These are phyloP conservation scores for Nebria ingens DNA, from an alignment of 1,140 invertebrate genomes.

Conservation along the genomic window DNA sequence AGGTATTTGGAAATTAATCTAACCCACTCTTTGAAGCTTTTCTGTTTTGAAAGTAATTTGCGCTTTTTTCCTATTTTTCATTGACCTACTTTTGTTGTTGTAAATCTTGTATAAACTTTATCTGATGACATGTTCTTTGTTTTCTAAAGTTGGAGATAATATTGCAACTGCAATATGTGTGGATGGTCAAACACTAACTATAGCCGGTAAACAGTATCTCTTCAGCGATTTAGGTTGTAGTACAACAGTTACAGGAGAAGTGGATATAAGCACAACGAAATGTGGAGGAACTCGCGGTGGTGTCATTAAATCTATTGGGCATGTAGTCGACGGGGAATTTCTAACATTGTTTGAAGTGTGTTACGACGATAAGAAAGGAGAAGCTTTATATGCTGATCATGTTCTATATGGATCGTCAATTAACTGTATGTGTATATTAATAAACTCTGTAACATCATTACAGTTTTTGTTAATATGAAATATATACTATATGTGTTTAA, in stretches of 20 bases:
- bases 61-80: too few relatives aligned
- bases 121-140: too few relatives aligned
- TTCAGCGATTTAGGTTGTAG: conserved; percentile 22
- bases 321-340: conserved; percentile 17
- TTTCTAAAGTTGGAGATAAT: conserved; percentile 13
- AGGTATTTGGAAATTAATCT: too few relatives aligned
- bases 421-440: conserved; percentile 25
- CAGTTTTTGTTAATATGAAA: conserved; percentile 6
- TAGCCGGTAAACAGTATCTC: conserved; percentile 12
- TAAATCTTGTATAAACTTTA: too few relatives aligned
- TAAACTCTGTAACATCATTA: too few relatives aligned
- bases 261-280: conserved; percentile 16
- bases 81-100: too few relatives aligned
- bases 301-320: conserved; percentile 21
- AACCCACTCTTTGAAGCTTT: too few relatives aligned
- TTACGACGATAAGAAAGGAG: conserved; percentile 20
- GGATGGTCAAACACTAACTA: conserved; percentile 16
- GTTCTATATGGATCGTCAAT: conserved; percentile 22
- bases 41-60: too few relatives aligned
- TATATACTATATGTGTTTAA: conserved; percentile 9
- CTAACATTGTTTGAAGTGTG: conserved; percentile 27
- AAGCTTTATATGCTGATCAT: conserved; percentile 25
- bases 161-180: conserved; percentile 21
- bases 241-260: conserved; percentile 21
- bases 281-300: conserved; percentile 22